Conservation (phyloP, 2,113 vertebrate genomes). For the Falcunculus frontatus region DNA sequence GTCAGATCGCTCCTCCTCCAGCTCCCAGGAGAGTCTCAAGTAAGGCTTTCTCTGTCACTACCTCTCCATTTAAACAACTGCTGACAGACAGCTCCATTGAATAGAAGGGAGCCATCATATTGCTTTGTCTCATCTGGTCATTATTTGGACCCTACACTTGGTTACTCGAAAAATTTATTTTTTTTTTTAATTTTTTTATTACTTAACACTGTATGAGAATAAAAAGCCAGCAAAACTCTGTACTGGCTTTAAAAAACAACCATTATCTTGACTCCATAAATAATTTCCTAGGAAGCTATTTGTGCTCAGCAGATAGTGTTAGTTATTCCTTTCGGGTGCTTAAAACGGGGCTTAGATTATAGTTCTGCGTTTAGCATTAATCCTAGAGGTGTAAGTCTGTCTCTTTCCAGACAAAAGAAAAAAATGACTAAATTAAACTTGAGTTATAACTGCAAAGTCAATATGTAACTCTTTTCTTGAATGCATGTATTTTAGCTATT, state of each 20-base stretch:
- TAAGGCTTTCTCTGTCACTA: conserved; percentile 58
- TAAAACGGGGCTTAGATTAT: background rate
- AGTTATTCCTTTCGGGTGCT: background rate
- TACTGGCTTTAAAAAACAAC: background rate
- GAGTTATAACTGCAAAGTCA: background rate
- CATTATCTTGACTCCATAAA: background rate
- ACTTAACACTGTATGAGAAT: background rate
- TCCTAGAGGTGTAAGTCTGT: background rate
- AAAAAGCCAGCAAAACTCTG: background rate
- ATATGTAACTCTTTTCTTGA: background rate
- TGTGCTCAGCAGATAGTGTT: background rate
- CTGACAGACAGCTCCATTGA: background rate
- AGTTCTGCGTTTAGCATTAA: background rate
- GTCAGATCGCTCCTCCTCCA: conserved; percentile 95
- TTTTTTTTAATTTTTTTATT: background rate
- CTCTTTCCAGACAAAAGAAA: background rate
- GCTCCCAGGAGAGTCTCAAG: conserved; percentile 98
- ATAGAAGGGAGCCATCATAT: background rate
- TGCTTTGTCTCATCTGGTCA: background rate
- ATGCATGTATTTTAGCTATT: background rate
- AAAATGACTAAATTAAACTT: background rate
- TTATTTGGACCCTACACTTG: background rate
- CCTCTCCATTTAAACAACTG: background rate
- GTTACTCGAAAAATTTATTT: background rate
- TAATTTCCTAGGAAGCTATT: background rate